Evolutionary conservation across 1,140 invertebrate genomes (phyloP).

Genomic region (Trichogramma pretiosum): DNA sequence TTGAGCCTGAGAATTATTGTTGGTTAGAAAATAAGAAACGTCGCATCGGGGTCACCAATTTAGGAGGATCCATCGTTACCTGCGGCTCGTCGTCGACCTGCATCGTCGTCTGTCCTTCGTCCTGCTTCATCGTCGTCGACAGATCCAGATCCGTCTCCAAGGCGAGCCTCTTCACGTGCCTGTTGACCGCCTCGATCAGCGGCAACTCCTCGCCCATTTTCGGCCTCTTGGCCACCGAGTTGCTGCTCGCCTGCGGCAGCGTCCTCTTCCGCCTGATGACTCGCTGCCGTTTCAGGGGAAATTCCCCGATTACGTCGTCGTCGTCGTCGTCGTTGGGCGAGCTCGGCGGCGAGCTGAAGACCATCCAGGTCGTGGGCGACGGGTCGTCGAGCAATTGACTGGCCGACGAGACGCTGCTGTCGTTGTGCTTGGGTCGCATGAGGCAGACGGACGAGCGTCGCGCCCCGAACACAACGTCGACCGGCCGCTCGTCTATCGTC

Average conservation of each 20-base stretch:
- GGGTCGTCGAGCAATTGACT: slow-evolving; percentile 42
- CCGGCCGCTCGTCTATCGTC: slow-evolving; percentile 22
- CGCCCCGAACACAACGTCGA: not conserved
- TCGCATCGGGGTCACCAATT: too few species aligned
- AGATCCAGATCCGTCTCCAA: slow-evolving; percentile 40
- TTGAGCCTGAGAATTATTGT: too few species aligned
- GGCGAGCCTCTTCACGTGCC: slow-evolving; percentile 34
- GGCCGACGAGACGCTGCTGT: slow-evolving; percentile 41
- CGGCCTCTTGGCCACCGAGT: slow-evolving; percentile 20
- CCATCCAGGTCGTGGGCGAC: slow-evolving; percentile 40
- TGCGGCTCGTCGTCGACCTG: not conserved
- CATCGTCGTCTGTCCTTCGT: not conserved
- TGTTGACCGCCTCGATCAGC: slow-evolving; percentile 35
- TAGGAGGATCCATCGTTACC: too few species aligned
- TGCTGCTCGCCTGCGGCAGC: slow-evolving; percentile 23
- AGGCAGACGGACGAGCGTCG: too few species aligned
- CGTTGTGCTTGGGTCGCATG: slow-evolving; percentile 34
- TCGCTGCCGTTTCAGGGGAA: slow-evolving; percentile 40
- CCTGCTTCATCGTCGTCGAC: slow-evolving; percentile 4
- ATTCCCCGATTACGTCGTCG: slow-evolving; percentile 37
- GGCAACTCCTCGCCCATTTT: slow-evolving; percentile 7
- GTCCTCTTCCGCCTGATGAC: slow-evolving; percentile 41
- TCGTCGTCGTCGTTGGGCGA: too few species aligned
- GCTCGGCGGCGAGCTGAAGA: slow-evolving; percentile 32
- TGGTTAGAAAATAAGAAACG: too few species aligned